Conservation (phyloP, 1,140 invertebrate species). For the Aplysia californica region DNA sequence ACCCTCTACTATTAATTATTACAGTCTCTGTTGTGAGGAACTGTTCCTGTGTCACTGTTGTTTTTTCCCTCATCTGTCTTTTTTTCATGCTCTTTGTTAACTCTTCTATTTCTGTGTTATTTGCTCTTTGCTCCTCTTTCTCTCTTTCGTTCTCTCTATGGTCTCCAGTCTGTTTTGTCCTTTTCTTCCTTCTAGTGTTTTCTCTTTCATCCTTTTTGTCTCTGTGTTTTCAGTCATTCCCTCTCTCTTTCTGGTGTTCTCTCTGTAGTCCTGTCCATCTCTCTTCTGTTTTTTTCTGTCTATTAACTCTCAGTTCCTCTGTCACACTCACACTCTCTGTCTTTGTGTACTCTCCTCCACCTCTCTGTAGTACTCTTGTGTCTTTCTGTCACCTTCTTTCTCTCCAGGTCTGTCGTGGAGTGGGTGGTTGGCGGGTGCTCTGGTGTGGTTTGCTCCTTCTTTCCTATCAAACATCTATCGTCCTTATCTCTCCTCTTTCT, state of each 20-base stretch:
- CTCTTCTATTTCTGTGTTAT: not conserved
- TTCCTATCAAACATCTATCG: no score
- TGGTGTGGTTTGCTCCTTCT: no score
- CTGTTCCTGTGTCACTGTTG: no score
- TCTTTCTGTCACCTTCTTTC: not conserved
- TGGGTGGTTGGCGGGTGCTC: no score
- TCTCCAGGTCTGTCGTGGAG: not conserved
- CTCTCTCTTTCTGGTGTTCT: not conserved
- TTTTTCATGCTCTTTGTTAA: no score
- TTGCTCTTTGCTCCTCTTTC: not conserved
- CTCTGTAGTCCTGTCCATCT: not conserved
- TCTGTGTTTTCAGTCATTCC: not conserved
- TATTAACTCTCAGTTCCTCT: not conserved
- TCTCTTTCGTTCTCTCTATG: not conserved
- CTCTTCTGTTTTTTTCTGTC: not conserved
- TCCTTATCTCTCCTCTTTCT: no score
- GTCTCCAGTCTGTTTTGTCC: no score
- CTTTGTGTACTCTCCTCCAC: not conserved
- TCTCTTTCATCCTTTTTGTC: not conserved
- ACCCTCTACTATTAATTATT: no score
- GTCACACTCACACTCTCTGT: not conserved
- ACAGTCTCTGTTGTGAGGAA: no score
- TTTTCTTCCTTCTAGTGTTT: not conserved
- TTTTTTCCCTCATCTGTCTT: no score
- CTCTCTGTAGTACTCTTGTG: not conserved